These are phyloP conservation scores for Berghia stephanieae DNA, from an alignment of 1,140 invertebrate genomes.

Conservation along the genomic window DNA sequence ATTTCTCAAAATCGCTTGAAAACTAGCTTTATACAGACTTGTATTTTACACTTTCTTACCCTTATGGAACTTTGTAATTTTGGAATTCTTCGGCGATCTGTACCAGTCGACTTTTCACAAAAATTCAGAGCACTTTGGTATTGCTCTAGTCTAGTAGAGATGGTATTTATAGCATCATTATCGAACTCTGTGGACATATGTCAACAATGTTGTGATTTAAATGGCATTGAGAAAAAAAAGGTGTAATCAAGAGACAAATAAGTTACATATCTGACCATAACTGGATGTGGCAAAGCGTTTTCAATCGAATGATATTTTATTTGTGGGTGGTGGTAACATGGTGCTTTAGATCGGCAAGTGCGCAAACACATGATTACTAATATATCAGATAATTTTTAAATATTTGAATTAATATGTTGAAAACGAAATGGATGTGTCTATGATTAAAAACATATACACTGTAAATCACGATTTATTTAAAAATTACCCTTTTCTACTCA, in stretches of 20 bases:
- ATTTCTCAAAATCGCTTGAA: neutral
- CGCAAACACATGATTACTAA: no score
- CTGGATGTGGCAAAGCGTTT: no score
- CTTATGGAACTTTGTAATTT: constrained; percentile 21
- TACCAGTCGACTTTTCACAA: neutral
- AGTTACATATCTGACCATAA: no score
- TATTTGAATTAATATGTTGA: neutral
- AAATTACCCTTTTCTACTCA: neutral
- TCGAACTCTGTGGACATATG: constrained; percentile 16
- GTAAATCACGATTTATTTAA: no score
- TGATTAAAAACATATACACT: no score
- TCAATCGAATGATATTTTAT: no score
- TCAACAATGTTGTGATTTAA: neutral
- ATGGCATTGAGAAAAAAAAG: neutral
- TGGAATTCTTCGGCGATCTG: constrained; percentile 15
- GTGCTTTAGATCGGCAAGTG: no score
- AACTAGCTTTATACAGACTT: no score
- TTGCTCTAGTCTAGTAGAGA: neutral
- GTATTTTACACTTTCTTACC: no score
- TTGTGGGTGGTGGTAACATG: no score
- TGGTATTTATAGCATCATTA: constrained; percentile 20
- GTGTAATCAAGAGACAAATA: no score
- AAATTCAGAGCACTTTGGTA: neutral
- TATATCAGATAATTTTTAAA: no score
- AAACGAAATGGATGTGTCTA: neutral